Conservation (phyloP, 1,140 invertebrate genomes). For the Nephila pilipes region DNA sequence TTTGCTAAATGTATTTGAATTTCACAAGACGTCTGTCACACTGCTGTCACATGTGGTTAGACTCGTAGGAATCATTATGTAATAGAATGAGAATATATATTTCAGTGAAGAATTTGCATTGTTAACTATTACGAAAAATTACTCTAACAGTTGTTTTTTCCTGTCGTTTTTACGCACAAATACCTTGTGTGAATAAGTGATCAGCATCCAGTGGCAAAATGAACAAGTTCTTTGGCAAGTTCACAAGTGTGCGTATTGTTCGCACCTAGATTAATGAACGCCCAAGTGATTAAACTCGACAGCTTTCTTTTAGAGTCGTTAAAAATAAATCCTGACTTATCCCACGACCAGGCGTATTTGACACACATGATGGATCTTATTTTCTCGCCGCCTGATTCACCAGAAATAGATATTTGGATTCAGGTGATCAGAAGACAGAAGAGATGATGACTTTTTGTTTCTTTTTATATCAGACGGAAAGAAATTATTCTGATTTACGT, state of each 20-base stretch:
- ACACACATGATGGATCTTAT: conserved; percentile 2
- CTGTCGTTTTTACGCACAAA: background rate
- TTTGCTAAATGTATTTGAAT: too few species aligned
- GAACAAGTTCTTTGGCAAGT: background rate
- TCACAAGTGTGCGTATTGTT: background rate
- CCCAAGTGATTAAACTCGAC: conserved; percentile 37
- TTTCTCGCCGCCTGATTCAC: background rate
- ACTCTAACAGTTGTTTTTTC: background rate
- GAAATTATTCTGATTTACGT: background rate
- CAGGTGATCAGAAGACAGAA: conserved; percentile 14
- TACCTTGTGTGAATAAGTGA: background rate
- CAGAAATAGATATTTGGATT: background rate
- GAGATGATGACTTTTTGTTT: background rate
- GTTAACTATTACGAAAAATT: background rate
- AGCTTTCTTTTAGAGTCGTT: conserved; percentile 35
- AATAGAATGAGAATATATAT: too few species aligned
- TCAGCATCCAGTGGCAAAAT: background rate
- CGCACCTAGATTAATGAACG: conserved; percentile 14
- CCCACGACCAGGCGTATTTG: background rate
- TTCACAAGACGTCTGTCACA: too few species aligned
- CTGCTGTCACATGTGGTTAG: too few species aligned
- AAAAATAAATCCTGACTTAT: conserved; percentile 17
- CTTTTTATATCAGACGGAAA: background rate
- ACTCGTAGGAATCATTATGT: too few species aligned
- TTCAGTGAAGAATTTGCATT: too few species aligned